Evolutionary conservation across 2,888 invertebrate species (phyloP), one percentile per base, ranked within the genome.

Genomic region (Metellina segmentata): DNA sequence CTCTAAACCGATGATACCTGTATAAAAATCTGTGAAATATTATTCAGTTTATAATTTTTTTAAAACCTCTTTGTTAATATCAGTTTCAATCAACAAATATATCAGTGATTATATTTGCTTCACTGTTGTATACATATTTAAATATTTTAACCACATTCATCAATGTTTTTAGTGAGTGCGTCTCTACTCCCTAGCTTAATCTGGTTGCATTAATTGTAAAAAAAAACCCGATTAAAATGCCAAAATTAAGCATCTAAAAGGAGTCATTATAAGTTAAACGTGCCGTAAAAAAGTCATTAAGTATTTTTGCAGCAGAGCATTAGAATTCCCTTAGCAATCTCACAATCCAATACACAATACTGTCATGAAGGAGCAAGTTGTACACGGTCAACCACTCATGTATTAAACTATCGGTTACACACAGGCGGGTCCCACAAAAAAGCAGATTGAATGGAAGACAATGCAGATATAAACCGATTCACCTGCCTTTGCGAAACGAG

Each of bases 401-500:
- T 78, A 72, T 53, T 61, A 77, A 83, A 89, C 71, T 78, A 34
- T 71, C 79, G 16, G 52, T 69, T 72, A 79, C 70, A 71, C 72
- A 51, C 72, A 85, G 48, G 61, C 48, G 48, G 48, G 53, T 53
- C 69, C 11, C 7, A 11, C 77, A 48, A 71, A 13, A 52, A 16
- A 49, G 52, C 49, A 79, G 79, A 79, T 34, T 34, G 34, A n/a
- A 81, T 8, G 52, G 7, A 79, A 52, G 52, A 87, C 52, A 75
- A 34, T 34, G n/a, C 13, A 20, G n/a, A 34, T 34, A 61, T 53
- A 61, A 85, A 79, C 79, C 52, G 90, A 90, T 90, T 85, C 90
- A 90, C 90, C 90, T 90, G 90, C 90, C 61, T 48, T 49, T 49
- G 69, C 51, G 8, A 20, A 82, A 81, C 61, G 51, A 82, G 71